These are phyloP conservation scores for Gambusia affinis DNA, from an alignment of 2,113 vertebrate genomes.

Conservation along the genomic window DNA sequence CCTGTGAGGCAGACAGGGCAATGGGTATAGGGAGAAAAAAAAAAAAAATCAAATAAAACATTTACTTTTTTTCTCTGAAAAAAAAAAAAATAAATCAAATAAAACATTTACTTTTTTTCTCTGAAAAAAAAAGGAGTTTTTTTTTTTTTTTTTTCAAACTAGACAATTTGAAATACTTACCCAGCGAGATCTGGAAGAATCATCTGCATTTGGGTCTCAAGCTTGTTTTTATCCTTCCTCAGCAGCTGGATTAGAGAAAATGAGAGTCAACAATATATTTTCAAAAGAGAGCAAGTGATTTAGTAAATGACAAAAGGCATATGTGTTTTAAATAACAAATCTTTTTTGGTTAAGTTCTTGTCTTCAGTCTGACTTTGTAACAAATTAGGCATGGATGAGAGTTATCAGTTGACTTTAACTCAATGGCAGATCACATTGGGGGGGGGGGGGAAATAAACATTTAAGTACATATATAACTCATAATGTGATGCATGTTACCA, in stretches of 20 bases:
- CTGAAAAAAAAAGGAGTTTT: too few species aligned
- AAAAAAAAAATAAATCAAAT: too few species aligned
- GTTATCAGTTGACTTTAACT: neutral
- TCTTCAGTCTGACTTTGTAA: neutral
- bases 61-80: neutral
- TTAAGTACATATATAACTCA: neutral
- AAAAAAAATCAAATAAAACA: too few species aligned
- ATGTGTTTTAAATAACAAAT: neutral
- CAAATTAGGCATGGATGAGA: neutral
- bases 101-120: neutral
- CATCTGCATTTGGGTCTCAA: constrained; percentile 84
- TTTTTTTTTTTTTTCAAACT: too few species aligned
- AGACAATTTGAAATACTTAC: constrained; percentile 71
- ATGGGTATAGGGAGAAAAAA: neutral
- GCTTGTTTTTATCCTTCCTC: constrained; percentile 84
- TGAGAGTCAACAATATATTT: constrained; percentile 7
- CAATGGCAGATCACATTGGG: neutral
- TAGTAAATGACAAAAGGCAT: neutral
- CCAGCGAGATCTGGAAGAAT: constrained; percentile 85
- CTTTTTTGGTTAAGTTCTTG: neutral
- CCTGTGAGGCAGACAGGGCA: constrained; percentile 42
- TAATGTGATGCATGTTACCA: neutral
- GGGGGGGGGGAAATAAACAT: neutral
- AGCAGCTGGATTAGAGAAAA: constrained; percentile 69
- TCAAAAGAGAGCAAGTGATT: constrained; percentile 29